Conservation (phyloP, 1,140 invertebrate species). For the Asbolus verrucosus region DNA sequence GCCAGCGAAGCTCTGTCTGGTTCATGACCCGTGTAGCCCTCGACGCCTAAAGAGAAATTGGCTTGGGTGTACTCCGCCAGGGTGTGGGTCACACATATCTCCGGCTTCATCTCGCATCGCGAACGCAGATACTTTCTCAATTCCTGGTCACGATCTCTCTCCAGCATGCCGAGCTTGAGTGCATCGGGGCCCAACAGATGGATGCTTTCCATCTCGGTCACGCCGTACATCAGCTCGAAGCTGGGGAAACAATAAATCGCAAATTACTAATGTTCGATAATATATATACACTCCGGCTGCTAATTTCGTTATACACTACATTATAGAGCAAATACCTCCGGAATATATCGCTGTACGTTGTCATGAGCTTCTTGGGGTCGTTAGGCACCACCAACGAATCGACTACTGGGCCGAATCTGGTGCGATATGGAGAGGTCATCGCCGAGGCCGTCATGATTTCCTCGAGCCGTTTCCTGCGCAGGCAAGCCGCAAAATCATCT, state of each 20-base stretch:
- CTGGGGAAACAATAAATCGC: conserved; percentile 64
- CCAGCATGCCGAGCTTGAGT: conserved; percentile 82
- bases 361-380: conserved; percentile 80
- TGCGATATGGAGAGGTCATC: conserved; percentile 73
- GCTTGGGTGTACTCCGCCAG: conserved; percentile 74
- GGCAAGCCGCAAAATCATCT: conserved; percentile 71
- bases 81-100: conserved; percentile 73
- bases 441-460: conserved; percentile 80
- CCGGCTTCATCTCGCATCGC: conserved; percentile 73
- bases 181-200: conserved; percentile 83
- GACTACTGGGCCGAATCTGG: conserved; percentile 83
- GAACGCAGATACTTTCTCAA: conserved; percentile 80
- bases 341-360: conserved; percentile 77
- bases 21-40: conserved; percentile 63
- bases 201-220: conserved; percentile 89
- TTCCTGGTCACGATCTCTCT: conserved; percentile 81
- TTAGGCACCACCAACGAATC: conserved; percentile 87
- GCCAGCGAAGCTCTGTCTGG: conserved; percentile 60
- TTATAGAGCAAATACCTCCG: conserved; percentile 72
- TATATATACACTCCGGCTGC: not conserved
- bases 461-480: conserved; percentile 72
- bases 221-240: conserved; percentile 90
- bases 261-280: not conserved
- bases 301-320: not conserved
- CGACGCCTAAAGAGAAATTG: conserved; percentile 44